These are phyloP conservation scores for Dromius quadrimaculatus DNA, from an alignment of 2,888 invertebrate genomes.

Conservation along the genomic window DNA sequence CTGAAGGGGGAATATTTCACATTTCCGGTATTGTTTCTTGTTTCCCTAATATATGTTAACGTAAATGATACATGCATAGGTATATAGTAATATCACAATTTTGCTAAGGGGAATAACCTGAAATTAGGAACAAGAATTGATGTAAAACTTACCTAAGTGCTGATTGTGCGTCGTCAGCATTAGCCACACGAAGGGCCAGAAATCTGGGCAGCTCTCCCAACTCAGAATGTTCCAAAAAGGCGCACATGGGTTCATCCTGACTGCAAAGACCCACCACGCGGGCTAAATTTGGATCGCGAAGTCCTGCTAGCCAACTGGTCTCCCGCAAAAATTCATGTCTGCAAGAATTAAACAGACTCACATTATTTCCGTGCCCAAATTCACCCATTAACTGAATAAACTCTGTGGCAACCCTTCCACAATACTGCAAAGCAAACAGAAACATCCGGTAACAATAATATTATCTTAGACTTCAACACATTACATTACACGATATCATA, in stretches of 20 bases:
- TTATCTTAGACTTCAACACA: constrained; percentile 5
- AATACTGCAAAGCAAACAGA: not conserved
- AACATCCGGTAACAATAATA: not conserved
- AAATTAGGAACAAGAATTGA: too few relatives aligned
- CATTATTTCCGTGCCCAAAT: not conserved
- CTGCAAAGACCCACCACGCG: constrained; percentile 85
- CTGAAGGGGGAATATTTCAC: constrained; percentile 14
- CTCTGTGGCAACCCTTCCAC: not conserved
- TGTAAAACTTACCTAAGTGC: constrained; percentile 64
- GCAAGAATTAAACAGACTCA: constrained; percentile 59
- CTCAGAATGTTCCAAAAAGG: constrained; percentile 91
- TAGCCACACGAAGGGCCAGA: constrained; percentile 62
- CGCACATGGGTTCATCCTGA: constrained; percentile 85
- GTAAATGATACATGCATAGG: not conserved
- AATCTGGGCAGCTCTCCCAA: constrained; percentile 86
- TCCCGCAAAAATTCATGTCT: constrained; percentile 91
- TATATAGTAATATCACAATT: not conserved
- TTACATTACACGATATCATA: too few relatives aligned
- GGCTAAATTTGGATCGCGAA: constrained; percentile 87
- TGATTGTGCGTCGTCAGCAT: constrained; percentile 67
- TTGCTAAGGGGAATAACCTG: not conserved
- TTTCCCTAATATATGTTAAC: constrained; percentile 18
- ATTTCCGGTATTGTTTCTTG: constrained; percentile 11
- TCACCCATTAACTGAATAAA: not conserved
- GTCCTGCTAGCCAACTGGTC: constrained; percentile 85